Evolutionary conservation across 2,888 invertebrate species (phyloP), one percentile per base, ranked within the genome.

Genomic region (Xylota sylvarum): DNA sequence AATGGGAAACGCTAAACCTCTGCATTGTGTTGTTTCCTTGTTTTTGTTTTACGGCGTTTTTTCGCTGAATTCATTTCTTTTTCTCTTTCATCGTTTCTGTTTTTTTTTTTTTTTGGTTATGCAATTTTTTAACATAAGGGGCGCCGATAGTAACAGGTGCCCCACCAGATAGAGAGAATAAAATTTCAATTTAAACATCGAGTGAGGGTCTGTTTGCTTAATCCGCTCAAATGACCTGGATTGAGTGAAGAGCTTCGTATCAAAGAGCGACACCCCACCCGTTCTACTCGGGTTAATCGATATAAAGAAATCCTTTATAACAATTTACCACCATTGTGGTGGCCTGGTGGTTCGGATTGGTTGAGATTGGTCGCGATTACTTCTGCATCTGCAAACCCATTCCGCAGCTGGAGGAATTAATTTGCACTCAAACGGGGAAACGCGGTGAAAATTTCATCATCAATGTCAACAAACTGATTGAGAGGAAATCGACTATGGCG

Each of bases 1-100:
- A 56, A 73, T 79, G 79, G 46, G 83, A 79, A 84, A 73, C 62
- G 73, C 67, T 69, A 79, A 55, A 84, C 83, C 73, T 79, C 79
- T 78, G 83, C 58, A 46, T 83, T 60, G 58, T 55, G 30, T 67
- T 67, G 79, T 79, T 84, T 84, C 83, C 83, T 84, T 56, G 83
- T 79, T 79, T 73, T 79, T 78, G 58, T 73, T 83, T 78, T 19
- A 40, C 14, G 12, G 43, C 48, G 35, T 14, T 70, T 69, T 67
- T 67, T 79, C 48, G 79, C 73, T 69, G 81, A 81, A 52, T 80
- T 80, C 43, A 50, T 30, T 40, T 50, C 35, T 35, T 55, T n/a
- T 43, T 40, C 52, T 23, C 23, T 23, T 23, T 23, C 3, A 23
- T 23, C 23, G 23, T 23, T 19, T 12, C 12, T 40, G 37, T 65